phyloP scores from a whole-genome alignment of 2,797 vertebrate species.

The Allobates femoralis region DNA sequence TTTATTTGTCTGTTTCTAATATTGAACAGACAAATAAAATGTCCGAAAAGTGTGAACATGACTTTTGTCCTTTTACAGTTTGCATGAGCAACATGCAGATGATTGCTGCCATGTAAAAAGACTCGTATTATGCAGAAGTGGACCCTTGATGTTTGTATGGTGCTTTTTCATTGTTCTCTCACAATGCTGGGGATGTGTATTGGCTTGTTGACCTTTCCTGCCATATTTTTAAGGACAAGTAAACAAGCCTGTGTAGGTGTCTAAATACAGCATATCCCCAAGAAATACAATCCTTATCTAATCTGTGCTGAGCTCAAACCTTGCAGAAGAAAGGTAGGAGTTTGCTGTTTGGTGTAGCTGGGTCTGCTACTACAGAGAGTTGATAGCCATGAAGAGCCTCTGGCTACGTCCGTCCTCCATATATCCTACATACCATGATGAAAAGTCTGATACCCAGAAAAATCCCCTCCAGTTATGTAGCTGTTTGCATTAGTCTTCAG shows the following conservation, averaged over 20 bases:
- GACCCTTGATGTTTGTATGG: neutral
- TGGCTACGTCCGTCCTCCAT: neutral
- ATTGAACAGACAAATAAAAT: no score
- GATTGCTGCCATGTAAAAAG: no score
- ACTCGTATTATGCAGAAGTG: neutral
- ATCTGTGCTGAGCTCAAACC: neutral
- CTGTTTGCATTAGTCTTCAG: conserved; percentile 36
- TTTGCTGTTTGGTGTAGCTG: neutral
- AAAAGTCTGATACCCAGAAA: conserved; percentile 11
- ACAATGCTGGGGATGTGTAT: neutral
- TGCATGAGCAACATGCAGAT: no score
- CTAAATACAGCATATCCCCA: neutral
- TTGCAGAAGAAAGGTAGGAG: neutral
- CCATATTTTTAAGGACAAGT: neutral
- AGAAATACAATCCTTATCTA: neutral
- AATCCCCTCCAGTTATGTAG: conserved; percentile 28
- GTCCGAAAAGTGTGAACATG: no score
- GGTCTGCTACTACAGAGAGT: neutral
- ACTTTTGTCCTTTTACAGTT: no score
- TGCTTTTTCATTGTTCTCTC: neutral
- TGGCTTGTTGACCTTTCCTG: neutral
- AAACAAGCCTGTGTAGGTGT: neutral
- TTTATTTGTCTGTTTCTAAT: no score
- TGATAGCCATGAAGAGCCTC: neutral
- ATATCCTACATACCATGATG: neutral